Base-by-base conservation (phyloP, 2,888 invertebrate species). In the Adelphocoris suturalis region DNA sequence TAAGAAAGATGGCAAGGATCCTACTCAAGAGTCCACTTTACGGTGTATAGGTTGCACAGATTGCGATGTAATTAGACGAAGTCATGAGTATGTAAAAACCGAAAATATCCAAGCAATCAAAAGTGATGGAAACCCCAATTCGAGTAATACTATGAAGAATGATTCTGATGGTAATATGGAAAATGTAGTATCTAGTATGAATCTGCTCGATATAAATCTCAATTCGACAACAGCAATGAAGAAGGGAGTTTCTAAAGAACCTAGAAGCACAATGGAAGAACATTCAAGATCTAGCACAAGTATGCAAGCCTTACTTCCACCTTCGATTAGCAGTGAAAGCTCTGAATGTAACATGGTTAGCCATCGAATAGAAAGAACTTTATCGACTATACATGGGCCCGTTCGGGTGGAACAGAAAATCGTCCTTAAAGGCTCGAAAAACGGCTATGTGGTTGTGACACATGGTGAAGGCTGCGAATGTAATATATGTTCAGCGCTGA, bases 381-480 rank as follows among this genome's bases (percentile, higher is more conserved):
- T 86, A n/a, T 86, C 86, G 13, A 75, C 86, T 19, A 48, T 75
- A 0, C 86, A 86, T 47, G 86, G 86, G 4, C 86, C 86, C 0
- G 27, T 86, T 47, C 27, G 55, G 19, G 86, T 86, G 5, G 75
- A 86, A 46, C 86, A 86, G 46, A 68, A 86, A 75, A 86, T 86
- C 4, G 47, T 68, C 0, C 47, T 86, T 1, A 68, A 75, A 46
- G 86, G 86, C 13, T 75, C 68, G 19, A 86, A 68, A 28, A 52
- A 82, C 19, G n/a, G 52, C 4, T 82, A 52, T 14, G 75, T 86
- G 19, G 75, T 75, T 12, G 86, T 86, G 9, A 68, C 86, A 7
- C 86, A 86, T 27, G 86, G 86, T 12, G 46, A 68, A 75, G 75
- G 46, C 9, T 86, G 86, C 16, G 86, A 86, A 86, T 86, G 86